phyloP scores from a whole-genome alignment of 2,113 vertebrate species.

The Ahaetulla prasina region DNA sequence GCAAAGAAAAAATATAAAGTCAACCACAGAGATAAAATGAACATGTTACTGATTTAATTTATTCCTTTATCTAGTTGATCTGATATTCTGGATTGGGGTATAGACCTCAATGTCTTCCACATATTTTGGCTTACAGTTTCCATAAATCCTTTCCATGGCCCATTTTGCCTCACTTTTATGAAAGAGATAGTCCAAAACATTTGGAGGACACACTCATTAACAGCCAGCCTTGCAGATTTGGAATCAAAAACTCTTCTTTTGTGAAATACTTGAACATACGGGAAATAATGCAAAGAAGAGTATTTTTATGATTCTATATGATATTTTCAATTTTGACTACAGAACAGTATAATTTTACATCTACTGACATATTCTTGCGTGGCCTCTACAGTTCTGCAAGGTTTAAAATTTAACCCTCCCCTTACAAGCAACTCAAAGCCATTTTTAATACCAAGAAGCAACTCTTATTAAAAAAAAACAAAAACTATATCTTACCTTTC shows the following conservation, averaged over 20 bases:
- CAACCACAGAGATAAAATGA: background rate
- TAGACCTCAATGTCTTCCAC: background rate
- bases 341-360: background rate
- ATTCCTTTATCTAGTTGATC: background rate
- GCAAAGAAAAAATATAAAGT: background rate
- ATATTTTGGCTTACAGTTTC: background rate
- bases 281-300: background rate
- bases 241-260: background rate
- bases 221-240: background rate
- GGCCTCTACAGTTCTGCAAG: background rate
- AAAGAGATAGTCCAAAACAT: background rate
- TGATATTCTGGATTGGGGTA: background rate
- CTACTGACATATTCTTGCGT: background rate
- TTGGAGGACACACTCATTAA: background rate
- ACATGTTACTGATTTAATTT: background rate
- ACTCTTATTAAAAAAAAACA: rapidly evolving
- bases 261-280: background rate
- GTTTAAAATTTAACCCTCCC: background rate
- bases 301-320: background rate
- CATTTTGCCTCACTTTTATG: background rate
- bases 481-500: conserved; percentile 75
- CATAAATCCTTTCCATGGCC: background rate
- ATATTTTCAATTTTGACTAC: background rate
- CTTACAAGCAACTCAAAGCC: background rate
- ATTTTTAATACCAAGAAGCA: background rate